Base-by-base conservation (phyloP, 2,888 invertebrate genomes). In the Trichogramma evanescens region DNA sequence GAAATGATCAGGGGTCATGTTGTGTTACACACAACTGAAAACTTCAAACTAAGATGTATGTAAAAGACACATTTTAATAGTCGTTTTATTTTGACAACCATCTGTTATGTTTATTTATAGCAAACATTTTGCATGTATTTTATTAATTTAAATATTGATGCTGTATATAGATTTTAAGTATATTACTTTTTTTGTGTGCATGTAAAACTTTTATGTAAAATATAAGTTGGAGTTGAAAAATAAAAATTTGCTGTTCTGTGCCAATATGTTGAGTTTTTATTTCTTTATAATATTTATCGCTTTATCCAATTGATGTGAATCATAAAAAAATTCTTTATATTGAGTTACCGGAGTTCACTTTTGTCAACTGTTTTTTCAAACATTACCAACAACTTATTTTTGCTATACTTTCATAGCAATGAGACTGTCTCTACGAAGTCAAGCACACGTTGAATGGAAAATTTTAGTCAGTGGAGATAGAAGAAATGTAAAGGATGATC, bases 401-500 rank as follows among this genome's bases (percentile, higher is more conserved):
- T 26, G 26, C 26, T 26, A 26, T 3, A 26, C 4, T 62, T 7
- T 57, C 74, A 49, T 72, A 85, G 85, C 84, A 54, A 83, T 89
- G 64, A 82, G 88, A 53, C 84, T 89, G n/a, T 82, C 87, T 50
- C 77, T 89, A 58, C 79, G 89, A 51, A 89, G 89, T 2, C 88
- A 88, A 76, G 88, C 87, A 1, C 88, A 89, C 69, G 87, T 86
- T 0, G 89, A 89, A 75, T 88, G 89, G 87, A 89, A 88, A 77
- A 86, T 89, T 46, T 81, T 87, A 65, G 82, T 88, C 51, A 86
- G 87, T 40, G 89, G 89, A 1, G 89, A 89, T 71, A 76, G 87
- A 67, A 77, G 88, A 65, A 87, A 87, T 50, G 85, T 89, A 60
- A 87, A 87, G 74, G 89, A 89, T 71, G 89, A 89, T 71, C 89